Evolutionary conservation across 2,797 vertebrate genomes (phyloP).

Genomic region (Chrysocyon brachyurus): DNA sequence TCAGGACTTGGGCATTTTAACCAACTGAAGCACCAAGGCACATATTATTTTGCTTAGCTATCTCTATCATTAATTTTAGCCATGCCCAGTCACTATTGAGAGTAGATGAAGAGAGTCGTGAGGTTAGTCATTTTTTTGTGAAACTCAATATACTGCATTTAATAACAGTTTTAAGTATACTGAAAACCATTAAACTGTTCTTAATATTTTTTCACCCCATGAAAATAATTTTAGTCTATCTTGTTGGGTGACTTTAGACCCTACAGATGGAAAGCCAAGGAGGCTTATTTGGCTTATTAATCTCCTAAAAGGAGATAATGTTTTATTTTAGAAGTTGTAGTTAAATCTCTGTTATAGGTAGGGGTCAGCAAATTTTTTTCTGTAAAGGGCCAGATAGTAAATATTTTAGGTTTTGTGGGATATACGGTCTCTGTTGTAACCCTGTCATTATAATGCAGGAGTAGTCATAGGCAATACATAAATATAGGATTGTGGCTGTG

Average conservation of each 20-base stretch:
- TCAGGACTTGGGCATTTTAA: background rate
- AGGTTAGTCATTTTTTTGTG: background rate
- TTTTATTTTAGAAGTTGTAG: constrained; percentile 44
- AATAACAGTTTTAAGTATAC: background rate
- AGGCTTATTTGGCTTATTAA: background rate
- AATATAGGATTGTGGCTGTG: background rate
- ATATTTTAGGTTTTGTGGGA: constrained; percentile 15
- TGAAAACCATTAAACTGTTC: background rate
- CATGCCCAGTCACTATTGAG: background rate
- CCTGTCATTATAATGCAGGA: background rate
- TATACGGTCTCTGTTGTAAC: background rate
- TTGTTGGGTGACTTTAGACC: background rate
- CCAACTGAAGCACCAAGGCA: background rate
- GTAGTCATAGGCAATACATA: background rate
- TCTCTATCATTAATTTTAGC: background rate
- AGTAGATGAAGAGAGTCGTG: background rate
- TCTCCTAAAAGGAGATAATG: background rate
- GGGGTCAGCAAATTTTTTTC: background rate
- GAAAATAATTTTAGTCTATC: background rate
- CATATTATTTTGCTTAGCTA: background rate
- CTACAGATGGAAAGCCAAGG: background rate
- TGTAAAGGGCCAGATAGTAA: background rate
- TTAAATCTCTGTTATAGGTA: background rate
- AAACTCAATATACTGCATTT: background rate
- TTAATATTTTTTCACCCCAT: background rate